Conservation (phyloP, 2,888 invertebrate genomes). For the Xylota segnis region DNA sequence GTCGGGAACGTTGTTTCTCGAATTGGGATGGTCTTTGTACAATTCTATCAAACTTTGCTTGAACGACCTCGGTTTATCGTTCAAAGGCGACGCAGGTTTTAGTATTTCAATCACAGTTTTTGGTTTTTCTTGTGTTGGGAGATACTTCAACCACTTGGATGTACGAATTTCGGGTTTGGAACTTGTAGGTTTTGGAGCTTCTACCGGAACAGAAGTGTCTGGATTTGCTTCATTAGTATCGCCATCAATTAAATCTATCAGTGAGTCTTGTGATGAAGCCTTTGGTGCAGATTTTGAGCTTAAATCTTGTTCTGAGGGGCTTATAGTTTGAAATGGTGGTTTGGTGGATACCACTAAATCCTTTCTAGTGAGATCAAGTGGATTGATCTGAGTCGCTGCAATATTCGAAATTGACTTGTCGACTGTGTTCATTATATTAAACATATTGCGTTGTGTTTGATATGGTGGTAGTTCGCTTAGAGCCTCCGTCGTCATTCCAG, state of each 20-base stretch:
- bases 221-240: neutral
- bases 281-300: neutral
- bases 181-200: neutral
- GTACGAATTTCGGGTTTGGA: neutral
- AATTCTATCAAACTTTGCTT: conserved; percentile 38
- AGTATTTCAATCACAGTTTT: neutral
- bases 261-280: neutral
- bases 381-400: conserved; percentile 27
- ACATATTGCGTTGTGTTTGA: conserved; percentile 24
- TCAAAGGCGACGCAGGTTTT: neutral
- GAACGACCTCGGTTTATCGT: neutral
- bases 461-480: conserved; percentile 58
- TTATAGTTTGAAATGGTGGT: neutral
- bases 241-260: conserved; percentile 47
- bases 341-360: neutral
- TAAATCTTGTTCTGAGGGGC: neutral
- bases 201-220: neutral
- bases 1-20: neutral
- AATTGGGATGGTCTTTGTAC: conserved; percentile 11
- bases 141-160: conserved; percentile 54
- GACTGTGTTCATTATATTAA: neutral
- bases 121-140: conserved; percentile 22
- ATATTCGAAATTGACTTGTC: neutral
- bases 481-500: conserved; percentile 60
- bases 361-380: conserved; percentile 58